Base-by-base conservation (phyloP, 2,113 vertebrate genomes). In the Archocentrus centrarchus region DNA sequence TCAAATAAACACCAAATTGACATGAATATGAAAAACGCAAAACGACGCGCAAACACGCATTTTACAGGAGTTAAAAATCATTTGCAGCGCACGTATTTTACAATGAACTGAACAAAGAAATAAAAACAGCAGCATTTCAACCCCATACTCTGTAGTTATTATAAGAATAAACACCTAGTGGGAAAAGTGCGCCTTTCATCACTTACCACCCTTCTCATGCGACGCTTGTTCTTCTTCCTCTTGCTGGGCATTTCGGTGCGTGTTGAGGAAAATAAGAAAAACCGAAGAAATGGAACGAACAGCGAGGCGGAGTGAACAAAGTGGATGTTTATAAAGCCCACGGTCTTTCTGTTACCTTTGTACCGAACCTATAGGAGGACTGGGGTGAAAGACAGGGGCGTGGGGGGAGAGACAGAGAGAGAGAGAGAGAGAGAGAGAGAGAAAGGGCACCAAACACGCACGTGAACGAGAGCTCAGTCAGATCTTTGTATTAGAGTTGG, bases 171-270 rank as follows among this genome's bases (percentile, higher is more conserved):
- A 53, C 66, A 4, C 24, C 66, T 73, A 35, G 3, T 7, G 3
- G 2, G 41, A 5, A 44, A 75, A 82, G 62, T 20, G 32, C 73
- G 59, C 50, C 37, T 64, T 75, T 13, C 22, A 22, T 9, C 50
- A 93, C 94, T 94, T 86, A 96, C 94, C 91, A 89, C 91, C 85
- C 89, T 93, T 79, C 86, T 93, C 94, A 93, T 93, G 75, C 94
- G 93, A 57, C 94, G 94, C 87, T 91, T 93, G 85, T 95, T 95
- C 94, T 95, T 96, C 94, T 95, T 96, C 78, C 93, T 93, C 85
- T 92, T 95, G 93, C 94, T 95, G 41, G 94, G 95, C 95, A 96
- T 96, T 57, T 92, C 91, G 80, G 17, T 62, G 75, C 3, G 27
- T 24, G 68, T 18, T 81, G 89, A 10, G 58, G 61, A 20, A 57